Base-by-base conservation (phyloP, 1,140 invertebrate genomes). In the Halictus rubicundus region DNA sequence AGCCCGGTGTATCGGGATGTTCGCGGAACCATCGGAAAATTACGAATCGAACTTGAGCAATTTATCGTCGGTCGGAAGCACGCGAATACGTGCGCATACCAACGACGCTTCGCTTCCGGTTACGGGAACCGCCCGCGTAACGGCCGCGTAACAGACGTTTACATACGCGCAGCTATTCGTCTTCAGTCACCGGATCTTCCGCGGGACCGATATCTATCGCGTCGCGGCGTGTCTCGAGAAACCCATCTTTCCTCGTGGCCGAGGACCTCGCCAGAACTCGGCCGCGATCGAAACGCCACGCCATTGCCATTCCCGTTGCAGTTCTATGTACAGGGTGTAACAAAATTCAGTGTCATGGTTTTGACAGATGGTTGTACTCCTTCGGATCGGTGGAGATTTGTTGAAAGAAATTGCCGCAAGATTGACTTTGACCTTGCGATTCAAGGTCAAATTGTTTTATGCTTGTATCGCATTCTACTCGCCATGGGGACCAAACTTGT, bases 31-130 rank as follows among this genome's bases (percentile, higher is more conserved):
- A 16, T 46, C 64, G 6, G 37, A 60, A 77, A 78, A 78, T 72
- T 78, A 72, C 76, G 37, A 78, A 68, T 72, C 76, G 76, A 78
- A 72, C n/a, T 78, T 64, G 76, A 16, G 68, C 75, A 72, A 72
- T 78, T 64, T 72, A 78, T 78, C 76, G 42, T 54, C 19, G 49
- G 57, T 54, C 68, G 42, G 75, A 78, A 21, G 59, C n/a, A 21
- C 25, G 68, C n/a, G 68, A 63, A 63, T 27, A 71, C 68, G 57
- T 57, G 68, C 46, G 23, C 21, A 54, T 54, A 54, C 49, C 42
- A n/a, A 23, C 73, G 23, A 57, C 32, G 32, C 27, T 21, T 32
- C 64, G 52, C 23, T 68, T 68, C 64, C 42, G 42, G 42, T 46
- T 46, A 25, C 52, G 14, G 72, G 64, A 46, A 46, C 12, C 61